Conservation (phyloP, 2,797 vertebrate genomes). For the Coregonus suidteri region DNA sequence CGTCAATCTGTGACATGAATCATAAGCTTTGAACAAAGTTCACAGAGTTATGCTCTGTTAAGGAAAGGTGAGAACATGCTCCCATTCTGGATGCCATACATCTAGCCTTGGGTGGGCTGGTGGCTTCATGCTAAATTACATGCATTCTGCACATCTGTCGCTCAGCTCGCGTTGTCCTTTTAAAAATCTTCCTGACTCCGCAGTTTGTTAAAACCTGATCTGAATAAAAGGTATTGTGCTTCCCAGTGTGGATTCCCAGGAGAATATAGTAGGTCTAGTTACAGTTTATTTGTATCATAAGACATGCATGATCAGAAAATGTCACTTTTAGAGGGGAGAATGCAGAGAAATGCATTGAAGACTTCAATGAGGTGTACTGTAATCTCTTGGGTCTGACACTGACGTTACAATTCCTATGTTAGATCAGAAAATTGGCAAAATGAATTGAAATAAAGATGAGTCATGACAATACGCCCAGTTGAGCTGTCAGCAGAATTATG, state of each 20-base stretch:
- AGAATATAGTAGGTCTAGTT: not conserved
- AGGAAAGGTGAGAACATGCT: slow-evolving; percentile 24
- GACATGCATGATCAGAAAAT: not conserved
- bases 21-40: slow-evolving; percentile 20
- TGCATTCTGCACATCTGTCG: slow-evolving; percentile 53
- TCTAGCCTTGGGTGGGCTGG: slow-evolving; percentile 55
- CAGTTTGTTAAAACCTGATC: slow-evolving; percentile 42
- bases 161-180: slow-evolving; percentile 50
- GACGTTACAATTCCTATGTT: not conserved
- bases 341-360: not conserved
- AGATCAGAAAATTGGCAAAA: not conserved
- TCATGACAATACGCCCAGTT: not conserved
- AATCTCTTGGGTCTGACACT: not conserved
- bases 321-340: not conserved
- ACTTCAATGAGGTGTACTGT: not conserved
- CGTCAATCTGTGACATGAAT: slow-evolving; percentile 17
- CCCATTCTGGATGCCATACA: slow-evolving; percentile 45
- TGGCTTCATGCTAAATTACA: slow-evolving; percentile 54
- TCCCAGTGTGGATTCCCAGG: slow-evolving; percentile 42
- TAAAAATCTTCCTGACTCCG: slow-evolving; percentile 40
- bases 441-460: not conserved
- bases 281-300: not conserved
- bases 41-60: slow-evolving; percentile 36
- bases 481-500: not conserved
- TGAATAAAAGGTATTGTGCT: slow-evolving; percentile 46